A percentile compares a stretch with the other conserved stretches of the same genome.
phyloP scores from a whole-genome alignment of 2,797 vertebrate species.

The Holocentrus rufus region DNA sequence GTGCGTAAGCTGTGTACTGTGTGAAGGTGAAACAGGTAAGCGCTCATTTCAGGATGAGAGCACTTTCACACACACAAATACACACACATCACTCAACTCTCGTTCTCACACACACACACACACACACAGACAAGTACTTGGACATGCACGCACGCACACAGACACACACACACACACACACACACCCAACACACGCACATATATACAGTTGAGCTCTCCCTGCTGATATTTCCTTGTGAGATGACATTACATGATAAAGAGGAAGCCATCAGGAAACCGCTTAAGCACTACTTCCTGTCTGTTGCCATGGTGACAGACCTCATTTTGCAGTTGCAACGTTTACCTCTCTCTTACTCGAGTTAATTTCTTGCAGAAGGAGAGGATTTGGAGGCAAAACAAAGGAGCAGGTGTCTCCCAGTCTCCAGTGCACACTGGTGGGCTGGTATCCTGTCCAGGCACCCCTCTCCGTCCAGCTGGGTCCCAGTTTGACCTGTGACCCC shows the following conservation, averaged over 20 bases:
- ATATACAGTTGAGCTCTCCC: slow-evolving; percentile 44
- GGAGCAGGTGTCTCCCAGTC: slow-evolving; percentile 62
- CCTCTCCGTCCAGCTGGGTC: slow-evolving; percentile 59
- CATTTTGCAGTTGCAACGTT: slow-evolving; percentile 72
- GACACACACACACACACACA: slow-evolving; percentile 11
- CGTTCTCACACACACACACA: slow-evolving; percentile 11
- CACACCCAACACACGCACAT: slow-evolving; percentile 20
- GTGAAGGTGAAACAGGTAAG: slow-evolving; percentile 28
- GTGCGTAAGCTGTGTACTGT: slow-evolving; percentile 55
- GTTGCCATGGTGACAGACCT: slow-evolving; percentile 80
- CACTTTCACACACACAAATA: not conserved
- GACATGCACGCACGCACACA: not conserved
- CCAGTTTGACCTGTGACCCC: slow-evolving; percentile 56
- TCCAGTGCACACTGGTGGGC: slow-evolving; percentile 35
- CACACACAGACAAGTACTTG: no score
- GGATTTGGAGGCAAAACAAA: slow-evolving; percentile 56
- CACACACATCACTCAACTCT: slow-evolving; percentile 2
- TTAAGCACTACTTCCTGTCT: slow-evolving; percentile 86
- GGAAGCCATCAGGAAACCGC: slow-evolving; percentile 86
- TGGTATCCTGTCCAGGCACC: slow-evolving; percentile 44
- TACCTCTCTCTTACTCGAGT: slow-evolving; percentile 40
- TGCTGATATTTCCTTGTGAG: slow-evolving; percentile 76
- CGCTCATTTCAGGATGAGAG: slow-evolving; percentile 16
- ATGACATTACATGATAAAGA: slow-evolving; percentile 86
- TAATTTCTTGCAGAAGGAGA: slow-evolving; percentile 60